Evolutionary conservation across 2,797 vertebrate genomes (phyloP), one percentile per base, ranked within the genome.

Genomic region (Aplochiton taeniatus): DNA sequence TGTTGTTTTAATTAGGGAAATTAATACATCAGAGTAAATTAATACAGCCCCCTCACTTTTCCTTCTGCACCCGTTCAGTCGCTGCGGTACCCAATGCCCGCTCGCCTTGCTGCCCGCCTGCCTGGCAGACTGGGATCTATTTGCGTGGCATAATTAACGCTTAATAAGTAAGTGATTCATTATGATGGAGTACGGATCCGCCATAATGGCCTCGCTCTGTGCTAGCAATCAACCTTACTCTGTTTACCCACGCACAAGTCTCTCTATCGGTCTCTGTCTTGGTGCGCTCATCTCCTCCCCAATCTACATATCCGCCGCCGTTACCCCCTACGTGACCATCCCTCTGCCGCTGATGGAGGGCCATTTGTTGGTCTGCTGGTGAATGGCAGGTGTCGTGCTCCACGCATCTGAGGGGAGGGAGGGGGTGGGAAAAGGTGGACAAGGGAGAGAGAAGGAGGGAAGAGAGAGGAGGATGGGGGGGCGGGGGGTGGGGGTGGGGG

Each of bases 141-240:
- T 89, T 92, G 88, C 62, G 73, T 78, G 87, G 88, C 74, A 81
- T 91, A 93, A 93, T 93, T 93, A 93, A 93, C 88, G 85, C 84
- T 90, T 92, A 93, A 93, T 93, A 93, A 93, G 90, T 91, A 88
- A 93, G 92, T 92, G 92, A 93, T 93, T 92, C 90, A 93, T 93
- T 93, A 93, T 92, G 91, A 93, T 93, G 92, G 89, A 71, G 57
- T 78, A 63, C 81, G 87, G 88, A 92, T 90, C 90, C 63, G 76
- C 87, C 44, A 84, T 92, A 92, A 93, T 92, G 90, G 90, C 88
- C 87, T 86, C 88, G 91, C 86, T 83, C 85, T 89, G 84, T 81
- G 86, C 82, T 91, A 89, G 88, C 91, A 92, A 93, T 91, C 91
- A 92, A 84, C 75, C 88, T 86, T 81, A 75, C 73, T 80, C 85